These are phyloP conservation scores for Athalia cordata DNA, from an alignment of 2,888 invertebrate genomes.

Conservation along the genomic window DNA sequence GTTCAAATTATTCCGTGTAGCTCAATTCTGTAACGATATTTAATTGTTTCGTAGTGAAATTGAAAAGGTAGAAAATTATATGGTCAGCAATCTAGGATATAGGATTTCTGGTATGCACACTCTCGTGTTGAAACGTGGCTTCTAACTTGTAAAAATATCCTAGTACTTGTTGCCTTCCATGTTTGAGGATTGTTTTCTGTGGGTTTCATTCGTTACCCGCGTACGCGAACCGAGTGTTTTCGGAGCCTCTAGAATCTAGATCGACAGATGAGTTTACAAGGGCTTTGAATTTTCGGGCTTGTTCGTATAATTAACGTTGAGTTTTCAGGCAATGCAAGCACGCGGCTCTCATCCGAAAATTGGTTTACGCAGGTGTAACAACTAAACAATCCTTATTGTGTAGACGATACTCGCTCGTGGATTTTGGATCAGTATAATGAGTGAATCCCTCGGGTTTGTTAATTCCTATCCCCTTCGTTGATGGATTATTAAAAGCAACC, in stretches of 20 bases:
- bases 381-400: slow-evolving; percentile 12
- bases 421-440: slow-evolving; percentile 14
- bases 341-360: slow-evolving; percentile 8
- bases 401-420: slow-evolving; percentile 21
- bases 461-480: slow-evolving; percentile 20
- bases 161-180: too few relatives aligned
- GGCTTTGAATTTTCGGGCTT: slow-evolving; percentile 5
- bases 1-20: too few relatives aligned
- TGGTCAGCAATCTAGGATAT: too few relatives aligned
- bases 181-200: too few relatives aligned
- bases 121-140: too few relatives aligned
- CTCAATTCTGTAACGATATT: too few relatives aligned
- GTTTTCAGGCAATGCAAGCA: not conserved
- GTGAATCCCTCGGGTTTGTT: slow-evolving; percentile 15
- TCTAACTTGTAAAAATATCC: too few relatives aligned
- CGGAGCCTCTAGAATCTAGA: not conserved
- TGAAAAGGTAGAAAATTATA: too few relatives aligned
- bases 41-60: too few relatives aligned
- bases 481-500: slow-evolving; percentile 44
- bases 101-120: too few relatives aligned
- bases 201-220: too few relatives aligned
- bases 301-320: slow-evolving; percentile 11
- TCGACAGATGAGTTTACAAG: not conserved
- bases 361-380: slow-evolving; percentile 32
- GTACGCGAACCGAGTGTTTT: too few relatives aligned